These are phyloP conservation scores for Rhodinocichla rosea DNA, from an alignment of 2,113 vertebrate genomes.

Conservation along the genomic window DNA sequence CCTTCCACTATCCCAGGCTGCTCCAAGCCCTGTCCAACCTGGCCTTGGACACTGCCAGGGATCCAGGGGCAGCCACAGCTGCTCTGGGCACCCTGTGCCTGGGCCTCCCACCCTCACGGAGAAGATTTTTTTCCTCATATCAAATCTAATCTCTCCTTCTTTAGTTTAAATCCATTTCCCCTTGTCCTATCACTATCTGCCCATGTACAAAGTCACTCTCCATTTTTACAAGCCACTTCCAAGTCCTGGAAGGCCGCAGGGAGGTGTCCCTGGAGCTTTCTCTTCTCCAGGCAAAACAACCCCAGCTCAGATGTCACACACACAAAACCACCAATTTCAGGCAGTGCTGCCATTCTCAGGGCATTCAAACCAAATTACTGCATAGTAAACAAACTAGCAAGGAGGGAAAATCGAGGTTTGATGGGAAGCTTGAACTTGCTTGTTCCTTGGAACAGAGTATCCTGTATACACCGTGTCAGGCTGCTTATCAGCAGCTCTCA, in stretches of 20 bases:
- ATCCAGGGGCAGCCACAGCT: not conserved
- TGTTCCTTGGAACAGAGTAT: not conserved
- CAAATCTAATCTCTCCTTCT: not conserved
- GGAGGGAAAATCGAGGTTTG: not conserved
- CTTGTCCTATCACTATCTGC: not conserved
- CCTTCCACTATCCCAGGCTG: accelerated
- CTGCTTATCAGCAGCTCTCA: not conserved
- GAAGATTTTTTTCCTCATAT: not conserved
- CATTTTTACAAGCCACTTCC: not conserved
- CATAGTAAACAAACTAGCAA: not conserved
- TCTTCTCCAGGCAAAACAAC: not conserved
- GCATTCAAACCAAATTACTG: not conserved
- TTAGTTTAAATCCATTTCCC: not conserved
- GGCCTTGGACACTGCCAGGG: not conserved
- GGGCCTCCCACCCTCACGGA: accelerated
- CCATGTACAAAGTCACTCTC: not conserved
- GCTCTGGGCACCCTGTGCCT: not conserved
- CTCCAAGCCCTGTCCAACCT: accelerated
- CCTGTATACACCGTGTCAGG: accelerated
- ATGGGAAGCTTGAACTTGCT: not conserved
- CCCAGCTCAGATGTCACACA: not conserved
- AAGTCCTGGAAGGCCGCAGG: not conserved
- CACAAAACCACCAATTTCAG: not conserved
- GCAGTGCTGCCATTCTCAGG: not conserved
- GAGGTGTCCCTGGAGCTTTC: not conserved